These are phyloP conservation scores for Paracentrotus lividus DNA, from an alignment of 53 echinoderm and acorn worm genomes.

Conservation along the genomic window DNA sequence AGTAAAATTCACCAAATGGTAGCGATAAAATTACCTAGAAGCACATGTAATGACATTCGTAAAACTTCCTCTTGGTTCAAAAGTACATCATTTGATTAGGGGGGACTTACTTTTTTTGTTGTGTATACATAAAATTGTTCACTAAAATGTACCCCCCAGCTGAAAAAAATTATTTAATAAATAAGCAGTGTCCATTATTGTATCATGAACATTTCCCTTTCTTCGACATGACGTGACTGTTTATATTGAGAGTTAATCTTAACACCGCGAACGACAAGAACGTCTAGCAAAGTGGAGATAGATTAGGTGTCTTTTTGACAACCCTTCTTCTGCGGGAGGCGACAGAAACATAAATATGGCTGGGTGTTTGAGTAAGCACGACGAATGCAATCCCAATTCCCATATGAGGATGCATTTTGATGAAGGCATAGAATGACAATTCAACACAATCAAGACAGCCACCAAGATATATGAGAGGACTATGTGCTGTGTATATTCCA, in stretches of 20 bases:
- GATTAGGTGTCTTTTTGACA: slow-evolving; percentile 21
- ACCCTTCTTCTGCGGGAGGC: neutral
- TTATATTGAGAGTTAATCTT: neutral
- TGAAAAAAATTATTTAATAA: no score
- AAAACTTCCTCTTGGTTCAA: no score
- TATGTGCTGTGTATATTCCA: neutral
- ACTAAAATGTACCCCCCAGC: no score
- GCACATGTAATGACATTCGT: no score
- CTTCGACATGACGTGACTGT: neutral
- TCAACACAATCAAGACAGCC: neutral
- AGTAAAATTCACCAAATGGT: no score
- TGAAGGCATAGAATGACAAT: neutral
- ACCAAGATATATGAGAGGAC: neutral
- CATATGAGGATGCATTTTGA: neutral
- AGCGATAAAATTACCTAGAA: no score
- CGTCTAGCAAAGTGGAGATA: neutral
- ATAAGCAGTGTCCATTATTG: no score
- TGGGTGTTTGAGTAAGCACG: neutral
- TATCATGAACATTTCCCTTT: neutral
- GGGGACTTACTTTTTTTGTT: no score
- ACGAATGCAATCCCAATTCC: neutral
- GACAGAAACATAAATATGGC: slow-evolving; percentile 39
- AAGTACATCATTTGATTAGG: no score
- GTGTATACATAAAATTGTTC: no score
- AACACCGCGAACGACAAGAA: neutral